Conservation (phyloP, 2,113 vertebrate genomes). For the Pseudorectes ferrugineus region DNA sequence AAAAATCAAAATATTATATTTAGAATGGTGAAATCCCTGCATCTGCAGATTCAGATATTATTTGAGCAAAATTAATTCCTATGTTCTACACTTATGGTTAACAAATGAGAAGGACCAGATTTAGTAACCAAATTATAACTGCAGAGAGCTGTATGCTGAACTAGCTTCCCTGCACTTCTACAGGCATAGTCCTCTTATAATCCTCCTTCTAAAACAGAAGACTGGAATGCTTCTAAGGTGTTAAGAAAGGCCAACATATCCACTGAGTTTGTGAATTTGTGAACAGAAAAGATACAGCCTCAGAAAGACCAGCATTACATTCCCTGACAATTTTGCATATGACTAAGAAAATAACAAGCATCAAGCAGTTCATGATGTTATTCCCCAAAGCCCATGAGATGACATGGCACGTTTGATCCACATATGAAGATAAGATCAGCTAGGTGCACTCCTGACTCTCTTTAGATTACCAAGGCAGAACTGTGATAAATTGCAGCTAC, state of each 20-base stretch:
- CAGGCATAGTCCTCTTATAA: neutral
- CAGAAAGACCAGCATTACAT: neutral
- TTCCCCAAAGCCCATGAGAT: neutral
- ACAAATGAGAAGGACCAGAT: neutral
- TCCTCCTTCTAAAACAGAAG: neutral
- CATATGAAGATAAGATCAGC: neutral
- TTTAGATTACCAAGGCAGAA: neutral
- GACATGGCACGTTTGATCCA: accelerated
- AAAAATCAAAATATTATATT: neutral
- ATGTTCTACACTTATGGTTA: neutral
- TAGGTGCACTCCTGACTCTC: neutral
- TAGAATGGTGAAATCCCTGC: neutral
- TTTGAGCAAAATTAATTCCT: neutral
- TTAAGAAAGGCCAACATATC: neutral
- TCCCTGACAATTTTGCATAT: neutral
- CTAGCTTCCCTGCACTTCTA: neutral
- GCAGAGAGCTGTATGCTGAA: neutral
- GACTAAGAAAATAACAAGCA: neutral
- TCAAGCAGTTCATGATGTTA: neutral
- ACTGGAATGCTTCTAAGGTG: neutral
- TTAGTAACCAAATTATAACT: neutral
- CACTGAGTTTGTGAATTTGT: neutral
- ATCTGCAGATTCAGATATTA: neutral
- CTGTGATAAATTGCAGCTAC: neutral
- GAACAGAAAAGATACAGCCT: neutral